Percentiles rank a stretch among this genome's conserved stretches.
Conservation (phyloP, 1,140 invertebrate species). For the Nilaparvata lugens region DNA sequence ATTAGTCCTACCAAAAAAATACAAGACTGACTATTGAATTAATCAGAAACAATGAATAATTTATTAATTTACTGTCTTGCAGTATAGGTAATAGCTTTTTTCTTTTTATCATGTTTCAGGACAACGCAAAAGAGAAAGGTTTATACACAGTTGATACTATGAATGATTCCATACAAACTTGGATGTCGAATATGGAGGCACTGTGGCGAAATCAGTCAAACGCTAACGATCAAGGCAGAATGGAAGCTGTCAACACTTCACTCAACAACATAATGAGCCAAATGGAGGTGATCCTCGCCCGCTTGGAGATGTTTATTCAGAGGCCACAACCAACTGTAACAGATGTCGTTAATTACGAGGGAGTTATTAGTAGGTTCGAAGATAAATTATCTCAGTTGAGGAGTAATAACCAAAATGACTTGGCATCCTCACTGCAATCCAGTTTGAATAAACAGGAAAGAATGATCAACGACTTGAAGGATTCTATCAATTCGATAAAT, state of each 20-base stretch:
- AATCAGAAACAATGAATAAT: too few species aligned
- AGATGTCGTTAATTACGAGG: background rate
- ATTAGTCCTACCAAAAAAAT: too few species aligned
- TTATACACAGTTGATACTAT: constrained; percentile 53
- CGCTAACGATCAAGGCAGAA: background rate
- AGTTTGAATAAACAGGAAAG: constrained; percentile 1
- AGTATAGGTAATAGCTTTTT: too few species aligned
- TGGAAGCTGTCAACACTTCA: constrained; percentile 11
- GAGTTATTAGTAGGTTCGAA: constrained; percentile 2
- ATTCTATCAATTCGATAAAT: constrained; percentile 30
- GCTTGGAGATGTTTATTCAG: constrained; percentile 13
- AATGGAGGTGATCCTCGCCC: constrained; percentile 12
- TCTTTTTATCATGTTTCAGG: constrained; percentile 36
- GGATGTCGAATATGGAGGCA: constrained; percentile 29
- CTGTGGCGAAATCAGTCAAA: constrained; percentile 9
- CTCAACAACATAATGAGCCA: constrained; percentile 17
- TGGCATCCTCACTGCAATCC: constrained; percentile 8
- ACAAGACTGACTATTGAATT: too few species aligned
- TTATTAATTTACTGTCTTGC: too few species aligned
- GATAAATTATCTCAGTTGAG: constrained; percentile 4
- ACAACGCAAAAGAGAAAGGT: constrained; percentile 56
- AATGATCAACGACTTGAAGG: constrained; percentile 31
- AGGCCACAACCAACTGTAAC: background rate
- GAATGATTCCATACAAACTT: constrained; percentile 48
- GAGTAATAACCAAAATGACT: background rate